These are phyloP conservation scores for Zoroaster sp. DNA, from an alignment of 53 echinoderm and acorn worm species.

Conservation along the genomic window DNA sequence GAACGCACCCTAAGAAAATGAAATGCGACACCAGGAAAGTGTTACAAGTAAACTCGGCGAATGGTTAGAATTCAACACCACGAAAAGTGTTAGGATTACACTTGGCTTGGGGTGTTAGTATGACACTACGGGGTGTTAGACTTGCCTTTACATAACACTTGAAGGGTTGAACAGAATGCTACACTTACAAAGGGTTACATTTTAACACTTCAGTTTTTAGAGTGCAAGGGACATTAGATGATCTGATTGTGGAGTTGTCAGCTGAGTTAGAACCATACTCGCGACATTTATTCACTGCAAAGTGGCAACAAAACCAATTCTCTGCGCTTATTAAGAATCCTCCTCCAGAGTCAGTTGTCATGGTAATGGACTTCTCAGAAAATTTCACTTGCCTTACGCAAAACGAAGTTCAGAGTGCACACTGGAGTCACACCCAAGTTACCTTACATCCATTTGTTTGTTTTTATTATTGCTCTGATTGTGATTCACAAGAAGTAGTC, in stretches of 20 bases:
- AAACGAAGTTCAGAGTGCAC: constrained; percentile 61
- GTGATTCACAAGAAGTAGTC: not conserved
- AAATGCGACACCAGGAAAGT: too few species aligned
- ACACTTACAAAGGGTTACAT: too few species aligned
- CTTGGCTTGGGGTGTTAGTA: too few species aligned
- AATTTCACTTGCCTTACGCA: constrained; percentile 49
- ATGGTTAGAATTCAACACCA: too few species aligned
- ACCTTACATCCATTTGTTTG: constrained; percentile 30
- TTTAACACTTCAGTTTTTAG: too few species aligned
- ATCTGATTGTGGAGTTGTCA: not conserved
- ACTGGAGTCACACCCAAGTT: constrained; percentile 57
- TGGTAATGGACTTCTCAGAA: constrained; percentile 58
- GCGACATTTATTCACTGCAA: constrained; percentile 40
- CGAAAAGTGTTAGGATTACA: too few species aligned
- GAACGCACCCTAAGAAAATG: too few species aligned
- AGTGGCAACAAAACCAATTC: constrained; percentile 50
- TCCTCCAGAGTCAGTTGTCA: not conserved
- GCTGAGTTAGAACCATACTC: constrained; percentile 49
- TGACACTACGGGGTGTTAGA: too few species aligned
- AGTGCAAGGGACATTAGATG: constrained; percentile 13
- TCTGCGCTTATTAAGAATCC: constrained; percentile 9
- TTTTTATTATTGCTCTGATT: not conserved
- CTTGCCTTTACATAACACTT: too few species aligned
- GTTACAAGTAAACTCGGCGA: too few species aligned
- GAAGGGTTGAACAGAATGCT: too few species aligned